Evolutionary conservation across 30 jellyfish, hydroid and myxozoan species (phyloP).

Genomic region (Nemopilema nomurai): DNA sequence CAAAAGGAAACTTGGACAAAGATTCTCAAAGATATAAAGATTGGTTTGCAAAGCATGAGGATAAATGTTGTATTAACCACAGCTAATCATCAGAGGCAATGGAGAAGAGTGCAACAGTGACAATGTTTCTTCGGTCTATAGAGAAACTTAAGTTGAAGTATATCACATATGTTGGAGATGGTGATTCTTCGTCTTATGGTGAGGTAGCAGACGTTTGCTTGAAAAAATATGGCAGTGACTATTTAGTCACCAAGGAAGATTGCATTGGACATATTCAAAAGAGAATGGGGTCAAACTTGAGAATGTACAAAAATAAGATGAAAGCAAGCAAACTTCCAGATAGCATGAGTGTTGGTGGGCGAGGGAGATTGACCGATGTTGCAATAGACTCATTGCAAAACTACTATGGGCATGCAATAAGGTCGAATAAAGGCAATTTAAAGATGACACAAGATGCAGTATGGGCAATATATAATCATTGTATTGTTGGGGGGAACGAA

Average conservation of each 20-base stretch:
- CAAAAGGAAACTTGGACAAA: conserved; percentile 3
- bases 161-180: conserved; percentile 40
- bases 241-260: conserved; percentile 20
- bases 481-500: conserved; percentile 5
- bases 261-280: conserved; percentile 45
- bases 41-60: conserved; percentile 10
- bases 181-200: conserved; percentile 24
- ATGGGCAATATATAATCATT: conserved; percentile 19
- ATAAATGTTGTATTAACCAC: conserved; percentile 11
- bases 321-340: conserved; percentile 5
- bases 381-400: conserved; percentile 17
- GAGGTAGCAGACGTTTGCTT: background rate
- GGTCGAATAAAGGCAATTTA: conserved; percentile 19
- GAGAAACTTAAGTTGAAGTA: conserved; percentile 25
- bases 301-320: conserved; percentile 2
- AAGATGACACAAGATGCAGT: conserved; percentile 19
- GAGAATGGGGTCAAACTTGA: conserved; percentile 24
- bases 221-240: conserved; percentile 7
- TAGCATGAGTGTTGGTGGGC: conserved; percentile 16
- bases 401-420: conserved; percentile 32
- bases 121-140: conserved; percentile 18
- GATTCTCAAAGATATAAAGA: background rate
- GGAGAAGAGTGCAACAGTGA: conserved; percentile 16
- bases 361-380: conserved; percentile 19
- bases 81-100: conserved; percentile 2